Conservation (phyloP, 2,888 invertebrate genomes). For the Cyclophora punctaria region DNA sequence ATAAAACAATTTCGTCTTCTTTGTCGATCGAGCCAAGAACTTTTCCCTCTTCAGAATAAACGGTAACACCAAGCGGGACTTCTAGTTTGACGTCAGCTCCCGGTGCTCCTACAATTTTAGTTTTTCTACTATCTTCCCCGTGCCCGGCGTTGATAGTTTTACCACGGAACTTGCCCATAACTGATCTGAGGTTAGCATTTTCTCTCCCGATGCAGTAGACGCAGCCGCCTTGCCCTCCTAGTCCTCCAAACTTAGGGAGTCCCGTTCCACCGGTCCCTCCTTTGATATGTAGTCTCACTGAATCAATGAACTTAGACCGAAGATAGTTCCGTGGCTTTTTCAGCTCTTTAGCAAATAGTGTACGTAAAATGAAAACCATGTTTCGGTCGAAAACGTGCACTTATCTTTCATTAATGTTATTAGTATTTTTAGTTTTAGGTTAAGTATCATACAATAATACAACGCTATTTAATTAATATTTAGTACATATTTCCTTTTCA, state of each 20-base stretch:
- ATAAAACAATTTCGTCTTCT: slow-evolving; percentile 77
- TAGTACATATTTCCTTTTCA: no score
- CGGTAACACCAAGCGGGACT: slow-evolving; percentile 88
- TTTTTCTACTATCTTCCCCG: slow-evolving; percentile 85
- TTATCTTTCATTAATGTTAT: slow-evolving; percentile 2
- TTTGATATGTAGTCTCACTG: slow-evolving; percentile 83
- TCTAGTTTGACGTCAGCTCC: slow-evolving; percentile 82
- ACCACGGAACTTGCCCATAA: slow-evolving; percentile 66
- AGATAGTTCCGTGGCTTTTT: slow-evolving; percentile 71
- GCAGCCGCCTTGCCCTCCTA: slow-evolving; percentile 94
- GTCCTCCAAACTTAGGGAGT: slow-evolving; percentile 86
- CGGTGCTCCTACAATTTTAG: slow-evolving; percentile 82
- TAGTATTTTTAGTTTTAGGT: not conserved
- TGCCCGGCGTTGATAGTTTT: slow-evolving; percentile 78
- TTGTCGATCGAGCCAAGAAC: slow-evolving; percentile 84
- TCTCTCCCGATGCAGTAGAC: slow-evolving; percentile 83
- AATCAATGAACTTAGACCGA: slow-evolving; percentile 82
- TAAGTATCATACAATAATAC: not conserved
- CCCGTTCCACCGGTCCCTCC: slow-evolving; percentile 87
- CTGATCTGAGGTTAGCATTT: slow-evolving; percentile 68
- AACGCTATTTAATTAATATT: no score
- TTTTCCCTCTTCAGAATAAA: slow-evolving; percentile 80
- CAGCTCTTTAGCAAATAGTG: slow-evolving; percentile 62
- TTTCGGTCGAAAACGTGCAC: slow-evolving; percentile 1
- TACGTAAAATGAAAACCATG: slow-evolving; percentile 69